Evolutionary conservation across 2,888 invertebrate species (phyloP).

Genomic region (Eulithis prunata): DNA sequence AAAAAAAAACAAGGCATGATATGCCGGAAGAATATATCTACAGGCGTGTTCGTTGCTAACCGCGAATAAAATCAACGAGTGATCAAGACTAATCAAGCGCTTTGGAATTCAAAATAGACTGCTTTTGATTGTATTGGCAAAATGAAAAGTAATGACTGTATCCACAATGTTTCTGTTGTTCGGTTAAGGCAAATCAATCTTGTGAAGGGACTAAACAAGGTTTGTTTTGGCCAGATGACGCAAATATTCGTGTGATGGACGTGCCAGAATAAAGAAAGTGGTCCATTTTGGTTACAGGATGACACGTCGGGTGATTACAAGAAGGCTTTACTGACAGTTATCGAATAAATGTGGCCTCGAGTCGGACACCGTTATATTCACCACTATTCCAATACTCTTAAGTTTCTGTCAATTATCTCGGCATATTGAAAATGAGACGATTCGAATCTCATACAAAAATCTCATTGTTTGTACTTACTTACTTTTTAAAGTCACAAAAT

Average conservation of each 20-base stretch:
- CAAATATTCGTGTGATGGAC: constrained; percentile 16
- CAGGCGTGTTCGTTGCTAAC: constrained; percentile 22
- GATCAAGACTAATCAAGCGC: constrained; percentile 20
- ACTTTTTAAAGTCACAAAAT: constrained; percentile 14
- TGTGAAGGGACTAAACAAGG: constrained; percentile 1
- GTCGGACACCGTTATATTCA: constrained; percentile 53
- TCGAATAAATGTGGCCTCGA: constrained; percentile 83
- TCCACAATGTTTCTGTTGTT: constrained; percentile 11
- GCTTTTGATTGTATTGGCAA: constrained; percentile 23
- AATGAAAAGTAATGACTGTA: constrained; percentile 15
- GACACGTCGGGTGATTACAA: constrained; percentile 98
- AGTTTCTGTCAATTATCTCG: constrained; percentile 73
- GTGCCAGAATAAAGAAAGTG: constrained; percentile 38
- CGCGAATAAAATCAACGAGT: constrained; percentile 16
- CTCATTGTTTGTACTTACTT: constrained; percentile 21
- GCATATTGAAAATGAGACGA: constrained; percentile 44
- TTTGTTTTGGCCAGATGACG: constrained; percentile 20
- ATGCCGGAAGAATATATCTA: background rate
- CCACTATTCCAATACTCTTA: constrained; percentile 64
- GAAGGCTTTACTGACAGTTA: constrained; percentile 93
- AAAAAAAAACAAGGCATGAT: background rate
- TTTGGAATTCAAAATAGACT: constrained; percentile 29
- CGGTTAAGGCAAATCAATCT: constrained; percentile 6
- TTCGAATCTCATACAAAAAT: constrained; percentile 37
- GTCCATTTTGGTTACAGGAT: constrained; percentile 88